These are phyloP conservation scores for Hydrophis major DNA, from an alignment of 2,797 vertebrate species.

Conservation along the genomic window DNA sequence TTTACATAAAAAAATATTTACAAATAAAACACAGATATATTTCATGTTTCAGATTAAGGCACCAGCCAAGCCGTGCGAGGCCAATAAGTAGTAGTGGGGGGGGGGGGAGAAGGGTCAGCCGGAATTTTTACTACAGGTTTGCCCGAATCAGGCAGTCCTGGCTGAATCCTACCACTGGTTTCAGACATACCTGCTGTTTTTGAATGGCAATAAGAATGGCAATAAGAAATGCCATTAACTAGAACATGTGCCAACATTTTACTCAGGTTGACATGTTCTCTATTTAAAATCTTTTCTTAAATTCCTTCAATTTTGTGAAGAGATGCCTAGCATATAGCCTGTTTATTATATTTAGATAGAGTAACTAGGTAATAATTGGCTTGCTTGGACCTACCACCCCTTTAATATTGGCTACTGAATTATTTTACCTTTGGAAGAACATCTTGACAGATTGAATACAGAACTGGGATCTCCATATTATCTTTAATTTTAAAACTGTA, in stretches of 20 bases:
- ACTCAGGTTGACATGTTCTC: not conserved
- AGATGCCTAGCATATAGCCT: not conserved
- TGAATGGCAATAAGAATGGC: not conserved
- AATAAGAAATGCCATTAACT: not conserved
- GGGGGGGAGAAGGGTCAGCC: too few species aligned
- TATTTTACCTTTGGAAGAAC: not conserved
- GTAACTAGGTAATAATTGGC: not conserved
- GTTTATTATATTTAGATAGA: not conserved
- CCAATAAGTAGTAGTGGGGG: too few species aligned
- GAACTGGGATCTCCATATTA: not conserved
- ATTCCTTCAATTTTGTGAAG: not conserved
- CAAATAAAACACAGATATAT: not conserved
- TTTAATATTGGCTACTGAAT: not conserved
- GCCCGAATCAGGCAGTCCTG: too few species aligned
- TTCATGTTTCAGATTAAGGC: not conserved
- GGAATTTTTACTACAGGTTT: too few species aligned
- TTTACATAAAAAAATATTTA: not conserved
- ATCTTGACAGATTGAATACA: not conserved
- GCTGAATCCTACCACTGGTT: too few species aligned
- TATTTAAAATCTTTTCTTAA: not conserved
- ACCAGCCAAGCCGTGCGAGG: too few species aligned
- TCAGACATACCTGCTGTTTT: not conserved
- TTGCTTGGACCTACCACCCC: not conserved
- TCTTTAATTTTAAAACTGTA: not conserved
- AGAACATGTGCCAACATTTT: not conserved